Conservation (phyloP, 2,113 vertebrate species). For the Colossoma macropomum region DNA sequence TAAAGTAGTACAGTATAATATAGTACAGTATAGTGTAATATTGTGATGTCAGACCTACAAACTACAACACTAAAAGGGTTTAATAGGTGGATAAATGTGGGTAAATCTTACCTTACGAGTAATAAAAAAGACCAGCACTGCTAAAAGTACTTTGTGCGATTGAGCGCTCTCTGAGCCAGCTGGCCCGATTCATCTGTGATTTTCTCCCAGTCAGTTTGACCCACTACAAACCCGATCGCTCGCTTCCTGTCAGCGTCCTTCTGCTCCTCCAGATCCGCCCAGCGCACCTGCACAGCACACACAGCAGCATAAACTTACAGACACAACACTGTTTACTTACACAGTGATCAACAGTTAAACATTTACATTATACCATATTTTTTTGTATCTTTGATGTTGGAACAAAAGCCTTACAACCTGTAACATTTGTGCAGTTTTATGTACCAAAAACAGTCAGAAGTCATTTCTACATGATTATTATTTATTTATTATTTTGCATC, state of each 20-base stretch:
- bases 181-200: slow-evolving; percentile 98
- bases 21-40: too few species aligned
- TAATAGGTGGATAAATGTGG: too few species aligned
- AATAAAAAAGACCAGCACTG: slow-evolving; percentile 43
- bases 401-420: too few species aligned
- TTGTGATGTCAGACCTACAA: not conserved
- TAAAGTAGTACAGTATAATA: too few species aligned
- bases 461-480: too few species aligned
- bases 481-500: too few species aligned
- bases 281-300: slow-evolving; percentile 84
- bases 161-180: slow-evolving; percentile 95
- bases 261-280: slow-evolving; percentile 98
- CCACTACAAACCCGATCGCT: slow-evolving; percentile 97
- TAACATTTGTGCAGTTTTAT: too few species aligned
- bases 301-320: not conserved
- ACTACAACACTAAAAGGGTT: not conserved
- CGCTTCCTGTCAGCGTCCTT: slow-evolving; percentile 97
- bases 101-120: slow-evolving; percentile 32
- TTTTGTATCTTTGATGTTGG: too few species aligned
- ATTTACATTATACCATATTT: too few species aligned
- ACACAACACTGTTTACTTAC: not conserved
- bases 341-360: too few species aligned
- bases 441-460: too few species aligned
- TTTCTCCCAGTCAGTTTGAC: slow-evolving; percentile 99
- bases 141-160: slow-evolving; percentile 99